phyloP scores from a whole-genome alignment of 2,888 invertebrate species.

The Idaea aversata region DNA sequence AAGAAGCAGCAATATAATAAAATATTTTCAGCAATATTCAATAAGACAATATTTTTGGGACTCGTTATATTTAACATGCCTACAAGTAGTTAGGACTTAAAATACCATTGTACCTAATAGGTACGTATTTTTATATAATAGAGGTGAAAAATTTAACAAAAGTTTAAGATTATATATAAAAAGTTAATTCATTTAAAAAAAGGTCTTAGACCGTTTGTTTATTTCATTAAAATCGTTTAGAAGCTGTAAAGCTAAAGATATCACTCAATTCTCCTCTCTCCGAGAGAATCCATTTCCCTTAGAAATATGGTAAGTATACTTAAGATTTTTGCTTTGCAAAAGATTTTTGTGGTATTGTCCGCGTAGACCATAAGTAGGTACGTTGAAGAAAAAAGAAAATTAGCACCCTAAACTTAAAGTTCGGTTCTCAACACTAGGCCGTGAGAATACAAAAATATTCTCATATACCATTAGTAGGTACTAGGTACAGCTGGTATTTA shows the following conservation, averaged over 20 bases:
- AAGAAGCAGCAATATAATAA: background rate
- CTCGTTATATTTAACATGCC: background rate
- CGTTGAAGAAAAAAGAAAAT: slow-evolving; percentile 34
- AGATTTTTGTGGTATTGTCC: slow-evolving; percentile 65
- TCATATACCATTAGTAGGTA: slow-evolving; percentile 3
- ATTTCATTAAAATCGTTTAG: slow-evolving; percentile 52
- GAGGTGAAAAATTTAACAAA: background rate
- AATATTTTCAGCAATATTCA: background rate
- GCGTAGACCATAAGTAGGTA: slow-evolving; percentile 46
- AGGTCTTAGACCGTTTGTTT: slow-evolving; percentile 63
- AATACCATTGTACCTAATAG: background rate
- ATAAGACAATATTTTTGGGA: background rate
- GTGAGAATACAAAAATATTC: slow-evolving; percentile 12
- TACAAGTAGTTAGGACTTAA: background rate
- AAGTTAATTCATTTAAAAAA: slow-evolving; percentile 15
- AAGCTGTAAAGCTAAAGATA: slow-evolving; percentile 78
- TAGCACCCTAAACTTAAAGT: slow-evolving; percentile 37
- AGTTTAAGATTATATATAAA: slow-evolving; percentile 2
- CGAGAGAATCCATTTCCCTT: slow-evolving; percentile 61
- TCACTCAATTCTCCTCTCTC: slow-evolving; percentile 65
- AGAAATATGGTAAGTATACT: slow-evolving; percentile 46
- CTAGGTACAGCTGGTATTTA: slow-evolving; percentile 7
- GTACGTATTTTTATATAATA: background rate
- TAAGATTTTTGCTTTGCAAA: slow-evolving; percentile 70
- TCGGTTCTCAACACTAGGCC: slow-evolving; percentile 17